Evolutionary conservation across 2,888 invertebrate species (phyloP), one percentile per base, ranked within the genome.

Genomic region (Tiliacea aurago): DNA sequence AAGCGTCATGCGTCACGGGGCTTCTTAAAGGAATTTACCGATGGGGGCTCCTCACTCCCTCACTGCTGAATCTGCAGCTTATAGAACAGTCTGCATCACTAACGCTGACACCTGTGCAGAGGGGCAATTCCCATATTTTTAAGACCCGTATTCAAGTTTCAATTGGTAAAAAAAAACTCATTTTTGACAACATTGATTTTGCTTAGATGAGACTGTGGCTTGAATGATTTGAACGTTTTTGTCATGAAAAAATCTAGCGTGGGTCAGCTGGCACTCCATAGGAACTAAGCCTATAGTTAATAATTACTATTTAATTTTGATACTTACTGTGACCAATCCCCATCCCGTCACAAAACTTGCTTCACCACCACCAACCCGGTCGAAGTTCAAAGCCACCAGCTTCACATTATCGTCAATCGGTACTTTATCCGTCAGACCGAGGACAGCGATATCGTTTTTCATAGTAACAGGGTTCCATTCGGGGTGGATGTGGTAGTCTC

Each of bases 401-500:
- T 73, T 73, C 1, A 90, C 81, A 9, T 28, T 72, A 0, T 80
- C 41, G 41, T 63, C 76, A 7, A 87, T n/a, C 18, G n/a, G 13
- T 3, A 93, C 43, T 0, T 68, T 0, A 0, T 77, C 0, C 0
- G 15, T 20, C 1, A 85, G 61, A n/a, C 0, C 3, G 1, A 93
- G 72, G 0, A 92, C 18, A 0, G 86, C 89, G 2, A 89, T 73
- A 43, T 93, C 93, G 63, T 91, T 84, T 72, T 92, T 92, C 20
- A 91, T 80, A 0, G 56, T 73, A 5, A 1, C 4, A 28, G 66
- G 58, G 64, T 91, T 74, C 84, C 89, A 93, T 0, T 84, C 37
- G 0, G 90, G 87, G 53, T 93, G 93, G 41, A 85, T 88, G 23
- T 73, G 66, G 76, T 80, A 75, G 15, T 66, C 59, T 41, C 66